These are phyloP conservation scores for Coptotermes formosanus DNA, from an alignment of 1,140 invertebrate genomes.

Conservation along the genomic window DNA sequence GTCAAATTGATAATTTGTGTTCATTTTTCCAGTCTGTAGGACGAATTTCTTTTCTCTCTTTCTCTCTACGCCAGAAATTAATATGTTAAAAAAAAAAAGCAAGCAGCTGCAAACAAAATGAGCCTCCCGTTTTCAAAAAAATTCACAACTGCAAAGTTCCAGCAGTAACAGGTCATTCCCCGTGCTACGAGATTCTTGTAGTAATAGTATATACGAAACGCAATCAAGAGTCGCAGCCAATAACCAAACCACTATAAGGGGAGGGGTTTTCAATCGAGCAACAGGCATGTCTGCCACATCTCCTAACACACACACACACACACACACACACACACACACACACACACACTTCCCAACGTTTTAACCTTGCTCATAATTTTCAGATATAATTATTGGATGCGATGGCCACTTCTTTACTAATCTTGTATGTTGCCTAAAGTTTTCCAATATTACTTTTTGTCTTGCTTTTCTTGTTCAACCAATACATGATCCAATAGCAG, in stretches of 20 bases:
- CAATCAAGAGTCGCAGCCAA: conserved; percentile 28
- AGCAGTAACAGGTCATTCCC: background rate
- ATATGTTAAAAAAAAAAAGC: conserved; percentile 12
- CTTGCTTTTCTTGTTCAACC: background rate
- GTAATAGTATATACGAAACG: background rate
- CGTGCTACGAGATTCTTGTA: background rate
- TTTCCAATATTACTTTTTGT: background rate
- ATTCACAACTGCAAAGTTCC: background rate
- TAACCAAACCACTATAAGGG: conserved; percentile 27
- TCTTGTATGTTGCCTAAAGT: background rate
- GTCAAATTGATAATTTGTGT: conserved; percentile 27
- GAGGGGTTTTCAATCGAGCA: conserved; percentile 23
- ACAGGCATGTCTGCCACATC: background rate
- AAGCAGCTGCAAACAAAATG: background rate
- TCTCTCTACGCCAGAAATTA: background rate
- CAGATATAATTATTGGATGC: conserved; percentile 28
- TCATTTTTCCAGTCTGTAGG: conserved; percentile 28
- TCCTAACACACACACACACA: background rate
- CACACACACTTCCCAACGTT: background rate
- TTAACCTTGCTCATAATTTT: conserved; percentile 23
- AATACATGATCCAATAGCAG: background rate
- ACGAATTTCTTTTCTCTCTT: background rate
- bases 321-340: background rate
- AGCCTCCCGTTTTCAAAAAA: conserved; percentile 28
- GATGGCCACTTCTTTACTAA: background rate